Evolutionary conservation across 2,113 vertebrate species (phyloP), one percentile per base, ranked within the genome.

Genomic region (Tupaia chinensis): DNA sequence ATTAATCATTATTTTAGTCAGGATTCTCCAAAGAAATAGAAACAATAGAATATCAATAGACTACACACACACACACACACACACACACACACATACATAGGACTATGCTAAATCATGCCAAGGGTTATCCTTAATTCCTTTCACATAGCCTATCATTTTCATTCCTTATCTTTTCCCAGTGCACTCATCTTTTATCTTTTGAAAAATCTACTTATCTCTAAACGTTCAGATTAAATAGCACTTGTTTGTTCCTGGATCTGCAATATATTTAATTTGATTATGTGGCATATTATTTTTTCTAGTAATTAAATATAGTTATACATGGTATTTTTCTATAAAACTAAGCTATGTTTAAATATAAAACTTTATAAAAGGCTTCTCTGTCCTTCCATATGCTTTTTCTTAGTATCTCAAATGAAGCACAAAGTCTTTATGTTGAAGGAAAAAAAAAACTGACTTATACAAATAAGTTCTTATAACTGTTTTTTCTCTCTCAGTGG

Each of bases 201-300:
- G 27, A 92, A 94, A 83, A 92, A 19, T 81, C 54, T 78, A 15
- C 80, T 73, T 79, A 69, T 76, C 70, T 92, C 44, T 83, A 27
- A 74, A 69, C 54, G 34, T 80, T 84, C 93, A 84, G 72, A 68
- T 53, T 77, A 83, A 76, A 86, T 4, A 80, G 3, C 12, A 81
- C 11, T 92, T 76, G 14, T 81, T 92, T 76, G 14, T 81, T 89
- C 19, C 1, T n/a, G 12, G 9, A 66, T 74, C 22, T 91, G 54
- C 53, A 66, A n/a, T 63, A 54, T n/a, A 66, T 93, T 89, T 91
- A 74, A 79, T 72, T 89, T 80, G 58, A 3, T 72, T 92, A 22
- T 53, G 22, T 1, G 10, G 2, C 34, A 77, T 90, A 65, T 78
- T 29, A 70, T 23, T 76, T 78, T 87, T 77, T 87, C 79, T 15